A percentile compares a stretch with the other conserved stretches of the same genome.
phyloP scores from a whole-genome alignment of 2,797 vertebrate genomes.

The Rhincodon typus region DNA sequence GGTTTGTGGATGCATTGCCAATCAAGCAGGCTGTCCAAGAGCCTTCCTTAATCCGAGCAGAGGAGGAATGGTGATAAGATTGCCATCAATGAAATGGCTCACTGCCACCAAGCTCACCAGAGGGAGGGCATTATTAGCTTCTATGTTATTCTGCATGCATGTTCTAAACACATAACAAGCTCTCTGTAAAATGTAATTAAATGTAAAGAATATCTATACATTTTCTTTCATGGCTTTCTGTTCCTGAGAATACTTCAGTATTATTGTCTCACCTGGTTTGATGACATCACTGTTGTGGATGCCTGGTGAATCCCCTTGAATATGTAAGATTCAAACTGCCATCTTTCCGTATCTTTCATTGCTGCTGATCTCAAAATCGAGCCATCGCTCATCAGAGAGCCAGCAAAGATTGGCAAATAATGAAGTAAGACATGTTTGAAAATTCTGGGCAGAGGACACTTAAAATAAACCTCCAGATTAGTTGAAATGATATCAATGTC shows the following conservation, averaged over 20 bases:
- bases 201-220: background rate
- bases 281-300: background rate
- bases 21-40: too few species aligned
- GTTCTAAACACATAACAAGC: background rate
- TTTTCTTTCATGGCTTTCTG: background rate
- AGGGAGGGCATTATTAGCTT: background rate
- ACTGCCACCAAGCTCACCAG: background rate
- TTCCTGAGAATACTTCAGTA: background rate
- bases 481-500: background rate
- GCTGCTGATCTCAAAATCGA: background rate
- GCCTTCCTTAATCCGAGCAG: background rate
- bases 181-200: background rate
- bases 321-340: background rate
- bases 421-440: background rate
- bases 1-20: too few species aligned
- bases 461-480: background rate
- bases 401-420: too few species aligned
- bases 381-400: too few species aligned
- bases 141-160: background rate
- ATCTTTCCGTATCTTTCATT: background rate
- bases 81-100: background rate
- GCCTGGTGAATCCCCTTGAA: too few species aligned
- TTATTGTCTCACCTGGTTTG: background rate
- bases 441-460: background rate
- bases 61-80: background rate